Percentiles rank a stretch among this genome's conserved stretches.
These are phyloP conservation scores for Characodon lateralis DNA, from an alignment of 2,797 vertebrate genomes.

Conservation along the genomic window DNA sequence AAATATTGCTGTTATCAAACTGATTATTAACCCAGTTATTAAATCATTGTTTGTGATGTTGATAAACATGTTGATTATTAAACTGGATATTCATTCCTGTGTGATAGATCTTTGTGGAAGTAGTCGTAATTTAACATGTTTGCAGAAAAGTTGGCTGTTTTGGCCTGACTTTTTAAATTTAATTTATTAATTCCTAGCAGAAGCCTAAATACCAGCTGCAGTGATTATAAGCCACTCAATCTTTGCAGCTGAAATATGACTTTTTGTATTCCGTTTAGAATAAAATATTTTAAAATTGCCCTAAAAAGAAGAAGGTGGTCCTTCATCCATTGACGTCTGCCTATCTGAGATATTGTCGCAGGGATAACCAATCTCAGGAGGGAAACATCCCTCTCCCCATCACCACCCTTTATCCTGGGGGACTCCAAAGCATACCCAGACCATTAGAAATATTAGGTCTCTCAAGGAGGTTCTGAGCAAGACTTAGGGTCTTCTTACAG, in stretches of 20 bases:
- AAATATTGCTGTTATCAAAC: neutral
- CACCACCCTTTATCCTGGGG: neutral
- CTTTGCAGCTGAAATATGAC: too few species aligned
- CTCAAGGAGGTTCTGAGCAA: neutral
- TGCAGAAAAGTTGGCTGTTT: neutral
- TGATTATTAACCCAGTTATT: neutral
- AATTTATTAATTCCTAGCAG: neutral
- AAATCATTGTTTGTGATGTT: neutral
- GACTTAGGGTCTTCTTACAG: neutral
- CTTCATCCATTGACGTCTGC: neutral
- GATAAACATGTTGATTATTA: neutral
- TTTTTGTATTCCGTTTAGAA: neutral
- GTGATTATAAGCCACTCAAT: neutral
- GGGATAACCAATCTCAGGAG: neutral
- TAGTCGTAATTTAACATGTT: neutral
- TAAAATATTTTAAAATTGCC: neutral
- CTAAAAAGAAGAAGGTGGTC: neutral
- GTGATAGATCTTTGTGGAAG: neutral
- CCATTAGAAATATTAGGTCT: neutral
- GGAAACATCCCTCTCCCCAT: neutral
- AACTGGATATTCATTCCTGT: neutral
- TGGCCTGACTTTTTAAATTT: constrained; percentile 19
- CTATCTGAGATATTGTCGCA: neutral
- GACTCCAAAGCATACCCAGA: neutral
- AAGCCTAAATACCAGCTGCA: neutral